phyloP scores from a whole-genome alignment of 2,113 vertebrate species.

The Oryzias curvinotus region DNA sequence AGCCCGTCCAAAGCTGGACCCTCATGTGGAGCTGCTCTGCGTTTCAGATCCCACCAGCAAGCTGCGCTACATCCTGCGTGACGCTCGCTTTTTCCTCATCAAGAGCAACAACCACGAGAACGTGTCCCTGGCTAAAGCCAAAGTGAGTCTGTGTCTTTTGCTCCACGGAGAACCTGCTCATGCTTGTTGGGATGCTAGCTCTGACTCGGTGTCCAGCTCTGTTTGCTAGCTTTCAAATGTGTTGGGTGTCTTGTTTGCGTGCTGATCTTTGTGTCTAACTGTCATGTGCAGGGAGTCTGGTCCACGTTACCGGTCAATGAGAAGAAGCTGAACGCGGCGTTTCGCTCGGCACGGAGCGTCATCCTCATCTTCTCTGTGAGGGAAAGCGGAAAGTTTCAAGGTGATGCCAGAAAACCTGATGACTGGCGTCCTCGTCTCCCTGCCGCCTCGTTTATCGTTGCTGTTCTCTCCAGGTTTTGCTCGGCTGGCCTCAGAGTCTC shows the following conservation, averaged over 20 bases:
- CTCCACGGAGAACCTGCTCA: no score
- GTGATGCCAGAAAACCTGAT: constrained; percentile 54
- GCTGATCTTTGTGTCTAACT: neutral
- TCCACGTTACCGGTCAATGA: constrained; percentile 97
- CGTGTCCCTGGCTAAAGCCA: constrained; percentile 96
- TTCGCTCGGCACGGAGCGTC: constrained; percentile 90
- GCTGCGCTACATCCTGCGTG: constrained; percentile 92
- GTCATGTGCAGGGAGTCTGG: constrained; percentile 89
- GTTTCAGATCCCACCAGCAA: constrained; percentile 91
- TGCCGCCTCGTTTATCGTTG: neutral
- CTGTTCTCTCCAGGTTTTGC: constrained; percentile 84
- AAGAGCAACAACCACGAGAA: constrained; percentile 99
- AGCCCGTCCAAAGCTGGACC: no score
- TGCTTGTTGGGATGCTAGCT: no score
- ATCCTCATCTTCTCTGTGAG: constrained; percentile 95
- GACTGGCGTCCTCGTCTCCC: neutral
- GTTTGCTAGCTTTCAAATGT: neutral
- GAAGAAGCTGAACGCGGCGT: constrained; percentile 95
- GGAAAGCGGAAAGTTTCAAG: constrained; percentile 99
- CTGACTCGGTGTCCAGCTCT: no score
- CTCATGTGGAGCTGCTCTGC: neutral
- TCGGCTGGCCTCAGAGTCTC: constrained; percentile 92
- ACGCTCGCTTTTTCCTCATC: constrained; percentile 95
- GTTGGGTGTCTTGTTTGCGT: neutral
- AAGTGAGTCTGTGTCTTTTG: constrained; percentile 79